Base-by-base conservation (phyloP, 2,888 invertebrate species). In the Argynnis bischoffii region DNA sequence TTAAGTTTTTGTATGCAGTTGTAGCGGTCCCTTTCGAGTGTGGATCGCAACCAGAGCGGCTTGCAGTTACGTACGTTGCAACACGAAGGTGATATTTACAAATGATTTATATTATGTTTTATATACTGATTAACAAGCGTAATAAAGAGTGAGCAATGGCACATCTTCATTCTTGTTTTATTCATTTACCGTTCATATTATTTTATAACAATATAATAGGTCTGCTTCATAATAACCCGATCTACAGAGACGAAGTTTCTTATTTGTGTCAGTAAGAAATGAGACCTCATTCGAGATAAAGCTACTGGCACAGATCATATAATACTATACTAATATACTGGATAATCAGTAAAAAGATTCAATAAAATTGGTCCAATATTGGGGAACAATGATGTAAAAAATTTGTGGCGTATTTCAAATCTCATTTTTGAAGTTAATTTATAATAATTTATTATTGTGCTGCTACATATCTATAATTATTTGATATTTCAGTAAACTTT, bases 61-160 rank as follows among this genome's bases (percentile, higher is more conserved):
- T 80, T 78, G 83, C 82, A 78, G 79, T 71, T 73, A 26, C 4
- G 68, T 78, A 74, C 69, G 82, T 77, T 78, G 83, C 81, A 79
- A 83, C 81, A 79, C 84, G 82, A 80, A 84, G 89, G 89, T 90
- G 89, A 89, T 90, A 88, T 89, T 90, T 90, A 87, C 80, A 87
- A 87, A 89, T 88, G 85, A 88, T 89, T 88, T 89, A 88, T 90
- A 88, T 90, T 90, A 87, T 90, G 88, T 89, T 89, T 91, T 87
- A 86, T 86, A 86, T 90, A 90, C 86, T 87, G 85, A 84, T 90
- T 91, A 92, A 92, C 91, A 90, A 88, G 84, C 88, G 89, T 91
- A 92, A 92, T 92, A 92, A 92, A 92, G 91, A 92, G 90, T 90
- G 92, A 92, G 89, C 90, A 87, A 88, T 84, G 89, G 91, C 92